Evolutionary conservation across 2,797 vertebrate genomes (phyloP), one percentile per base, ranked within the genome.

Genomic region (Gambusia yucatana): DNA sequence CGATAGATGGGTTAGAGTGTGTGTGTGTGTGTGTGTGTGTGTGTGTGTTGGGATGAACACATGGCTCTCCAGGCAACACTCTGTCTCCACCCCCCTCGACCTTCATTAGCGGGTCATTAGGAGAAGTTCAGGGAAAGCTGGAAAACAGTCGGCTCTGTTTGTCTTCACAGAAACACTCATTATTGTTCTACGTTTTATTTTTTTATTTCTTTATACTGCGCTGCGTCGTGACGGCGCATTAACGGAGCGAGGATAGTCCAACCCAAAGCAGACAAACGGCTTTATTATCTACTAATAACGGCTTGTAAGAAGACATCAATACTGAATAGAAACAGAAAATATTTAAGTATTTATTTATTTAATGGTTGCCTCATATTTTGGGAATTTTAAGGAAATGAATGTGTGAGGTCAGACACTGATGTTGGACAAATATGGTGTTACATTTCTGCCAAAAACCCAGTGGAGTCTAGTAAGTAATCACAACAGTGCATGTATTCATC

Each of bases 101-200:
- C 89, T 92, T 91, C 91, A 93, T 94, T 92, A 92, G 85, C 78
- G 39, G 67, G 86, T 92, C 91, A 91, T 93, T 92, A 91, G 88
- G 83, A 72, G 57, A 75, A 86, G 80, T 90, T 84, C 73, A 76
- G 69, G 9, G 75, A 72, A 82, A 86, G 83, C 86, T 89, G 91
- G 78, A 75, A 84, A 63, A 67, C 78, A 30, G n/a, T 69, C 39
- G 20, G 43, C 57, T 70, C 79, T 43, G 72, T 72, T 39, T 76
- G 28, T 81, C 65, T 80, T 46, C 71, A 22, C 61, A 43, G 70
- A 52, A 79, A 81, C 52, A 41, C 72, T 85, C 80, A 80, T 82
- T 88, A 81, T 72, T 81, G 73, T 72, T 72, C 16, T 20, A 44
- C 73, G 76, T 65, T 72, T 75, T 44, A 25, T 75, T 39, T 44